Evolutionary conservation across 2,797 vertebrate genomes (phyloP), one percentile per base, ranked within the genome.

Genomic region (Megalops cyprinoides): DNA sequence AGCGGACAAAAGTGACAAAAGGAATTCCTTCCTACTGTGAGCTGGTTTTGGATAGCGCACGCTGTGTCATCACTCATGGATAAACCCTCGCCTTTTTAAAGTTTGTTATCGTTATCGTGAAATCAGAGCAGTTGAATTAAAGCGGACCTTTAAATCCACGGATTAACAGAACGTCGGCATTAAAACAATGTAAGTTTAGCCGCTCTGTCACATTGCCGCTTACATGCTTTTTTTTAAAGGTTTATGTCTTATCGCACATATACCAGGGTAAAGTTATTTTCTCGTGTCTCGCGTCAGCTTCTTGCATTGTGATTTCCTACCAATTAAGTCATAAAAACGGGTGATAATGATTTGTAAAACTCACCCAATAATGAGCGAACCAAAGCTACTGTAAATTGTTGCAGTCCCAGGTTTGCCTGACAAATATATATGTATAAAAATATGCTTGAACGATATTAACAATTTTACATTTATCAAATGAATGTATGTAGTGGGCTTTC

Each of bases 1-100:
- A 65, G 62, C 62, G 34, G 37, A 44, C 28, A 48, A 69, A 53
- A 69, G 77, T 56, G 46, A 20, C 78, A 55, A n/a, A n/a, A n/a
- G 65, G 48, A 49, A 51, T 60, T 55, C 31, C n/a, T 14, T 28
- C 44, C 20, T n/a, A 58, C 23, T 7, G 65, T 18, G 20, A 69
- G 5, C 67, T 23, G 8, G 39, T 71, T 37, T 71, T 71, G n/a
- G 20, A 65, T 34, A 65, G 28, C 60, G 60, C 60, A 14, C 12
- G 25, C n/a, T 39, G 39, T 44, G 20, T 71, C 5, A 42, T 71
- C 18, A 53, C 15, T 53, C 18, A 42, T 42, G 1, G 10, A 9
- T n/a, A 9, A 20, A 39, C 23, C 46, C 67, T n/a, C 71, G 67
- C 37, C 23, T 44, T 71, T 71, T 42, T 71, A 44, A 71, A 71